These are phyloP conservation scores for Arenaria interpres DNA, from an alignment of 2,113 vertebrate genomes.

Conservation along the genomic window DNA sequence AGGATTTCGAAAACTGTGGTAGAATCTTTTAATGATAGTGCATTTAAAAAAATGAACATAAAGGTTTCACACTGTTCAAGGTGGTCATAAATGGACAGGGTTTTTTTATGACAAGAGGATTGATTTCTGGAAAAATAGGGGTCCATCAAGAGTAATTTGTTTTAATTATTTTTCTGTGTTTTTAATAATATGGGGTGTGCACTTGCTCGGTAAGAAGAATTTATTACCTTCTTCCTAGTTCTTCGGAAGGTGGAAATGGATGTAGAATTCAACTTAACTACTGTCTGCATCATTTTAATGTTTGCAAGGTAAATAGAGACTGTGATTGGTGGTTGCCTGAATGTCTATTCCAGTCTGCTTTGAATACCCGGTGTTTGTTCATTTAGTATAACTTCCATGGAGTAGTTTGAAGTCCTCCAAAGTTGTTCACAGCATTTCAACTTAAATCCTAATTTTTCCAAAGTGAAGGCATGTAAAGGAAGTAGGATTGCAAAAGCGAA, in stretches of 20 bases:
- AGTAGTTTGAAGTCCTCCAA: background rate
- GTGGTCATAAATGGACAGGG: background rate
- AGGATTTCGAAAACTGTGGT: slow-evolving; percentile 52
- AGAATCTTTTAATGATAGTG: slow-evolving; percentile 2
- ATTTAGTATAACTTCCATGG: background rate
- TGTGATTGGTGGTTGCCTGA: background rate
- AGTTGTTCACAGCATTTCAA: background rate
- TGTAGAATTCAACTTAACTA: background rate
- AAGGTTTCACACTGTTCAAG: slow-evolving; percentile 13
- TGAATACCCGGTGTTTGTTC: background rate
- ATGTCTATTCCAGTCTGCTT: background rate
- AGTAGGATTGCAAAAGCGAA: background rate
- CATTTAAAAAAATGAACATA: slow-evolving; percentile 8
- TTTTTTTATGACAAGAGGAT: background rate
- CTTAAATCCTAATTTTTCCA: background rate
- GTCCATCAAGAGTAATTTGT: background rate
- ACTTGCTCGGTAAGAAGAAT: background rate
- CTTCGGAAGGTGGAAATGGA: background rate
- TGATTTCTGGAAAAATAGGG: background rate
- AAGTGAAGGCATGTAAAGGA: background rate
- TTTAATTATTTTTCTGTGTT: background rate
- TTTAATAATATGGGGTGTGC: background rate
- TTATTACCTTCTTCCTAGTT: background rate
- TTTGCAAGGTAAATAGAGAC: background rate
- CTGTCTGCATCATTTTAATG: background rate